Evolutionary conservation across 2,797 vertebrate genomes (phyloP), one percentile per base, ranked within the genome.

Genomic region (Coluber constrictor): DNA sequence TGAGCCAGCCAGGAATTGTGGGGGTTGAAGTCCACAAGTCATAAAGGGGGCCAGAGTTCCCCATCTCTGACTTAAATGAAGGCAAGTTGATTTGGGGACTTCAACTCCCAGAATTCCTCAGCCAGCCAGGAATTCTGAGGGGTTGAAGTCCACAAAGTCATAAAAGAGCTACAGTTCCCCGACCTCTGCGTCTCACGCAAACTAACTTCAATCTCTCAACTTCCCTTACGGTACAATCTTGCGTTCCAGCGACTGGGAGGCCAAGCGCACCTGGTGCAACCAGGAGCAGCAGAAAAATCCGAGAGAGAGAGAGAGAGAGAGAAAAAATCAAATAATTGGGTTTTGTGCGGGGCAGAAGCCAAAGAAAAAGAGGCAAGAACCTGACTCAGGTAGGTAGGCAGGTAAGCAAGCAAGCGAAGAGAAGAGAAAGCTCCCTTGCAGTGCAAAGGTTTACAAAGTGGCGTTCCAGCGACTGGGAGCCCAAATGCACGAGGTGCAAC

Each of bases 271-370:
- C 3, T 3, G 74, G 18, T 23, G 18, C 70, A 43, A 20, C 32
- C 18, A 1, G 70, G 18, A 20, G 32, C 1, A 37, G 18, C 8
- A 79, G 32, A 37, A 20, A 18, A 37, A 16, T 9, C 70, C 15
- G 15, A 9, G 23, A 2, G 47, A 43, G 43, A 8, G 0, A 51
- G 2, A 15, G 15, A 12, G 43, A 8, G 0, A 51, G 2, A 15
- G 15, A 12, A n/a, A 13, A n/a, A 5, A 13, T 5, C 29, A 16
- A 74, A 32, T 16, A 7, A 16, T 16, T 16, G 66, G n/a, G 6
- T 1, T 70, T 32, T 16, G n/a, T 15, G 1, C 20, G 3, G 12
- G 12, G 29, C 12, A 29, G 29, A n/a, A 20, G 29, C 18, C 29
- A 66, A 47, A 51, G 0, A 63, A 23, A 86, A 86, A 20, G 37